Evolutionary conservation across 2,797 vertebrate species (phyloP).

Genomic region (Tinamus major): DNA sequence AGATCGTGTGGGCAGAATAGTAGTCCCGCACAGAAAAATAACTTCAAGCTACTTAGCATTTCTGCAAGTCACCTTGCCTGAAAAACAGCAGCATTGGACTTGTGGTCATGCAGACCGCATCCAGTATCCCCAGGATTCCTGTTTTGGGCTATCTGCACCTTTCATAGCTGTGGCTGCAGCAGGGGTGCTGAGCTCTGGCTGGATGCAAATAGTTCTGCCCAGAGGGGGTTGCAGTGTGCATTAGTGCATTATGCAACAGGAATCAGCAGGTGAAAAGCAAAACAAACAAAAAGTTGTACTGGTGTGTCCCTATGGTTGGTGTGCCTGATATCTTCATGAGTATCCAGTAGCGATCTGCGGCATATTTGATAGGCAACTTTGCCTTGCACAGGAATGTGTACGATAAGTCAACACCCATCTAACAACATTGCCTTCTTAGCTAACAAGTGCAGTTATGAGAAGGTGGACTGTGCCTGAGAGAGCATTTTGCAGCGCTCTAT

Average conservation of each 20-base stretch:
- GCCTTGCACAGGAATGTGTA: neutral
- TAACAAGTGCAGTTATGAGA: neutral
- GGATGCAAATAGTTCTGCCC: neutral
- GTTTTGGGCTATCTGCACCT: neutral
- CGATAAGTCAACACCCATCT: neutral
- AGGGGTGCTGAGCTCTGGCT: neutral
- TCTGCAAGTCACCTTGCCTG: neutral
- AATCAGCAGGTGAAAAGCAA: neutral
- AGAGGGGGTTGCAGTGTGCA: neutral
- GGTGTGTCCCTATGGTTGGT: neutral
- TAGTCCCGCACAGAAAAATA: neutral
- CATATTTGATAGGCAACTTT: neutral
- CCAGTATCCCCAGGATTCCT: neutral
- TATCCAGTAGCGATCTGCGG: neutral
- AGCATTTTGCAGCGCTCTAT: neutral
- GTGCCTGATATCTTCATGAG: neutral
- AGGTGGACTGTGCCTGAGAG: neutral
- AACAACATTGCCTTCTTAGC: neutral
- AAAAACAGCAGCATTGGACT: neutral
- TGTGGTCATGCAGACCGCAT: neutral
- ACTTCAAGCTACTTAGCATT: neutral
- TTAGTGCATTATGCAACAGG: neutral
- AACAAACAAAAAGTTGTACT: neutral
- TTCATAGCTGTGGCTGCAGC: neutral
- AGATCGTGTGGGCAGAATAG: neutral